These are phyloP conservation scores for Sinodicranocentrus sp. DNA, from an alignment of 2,888 invertebrate genomes.

Conservation along the genomic window DNA sequence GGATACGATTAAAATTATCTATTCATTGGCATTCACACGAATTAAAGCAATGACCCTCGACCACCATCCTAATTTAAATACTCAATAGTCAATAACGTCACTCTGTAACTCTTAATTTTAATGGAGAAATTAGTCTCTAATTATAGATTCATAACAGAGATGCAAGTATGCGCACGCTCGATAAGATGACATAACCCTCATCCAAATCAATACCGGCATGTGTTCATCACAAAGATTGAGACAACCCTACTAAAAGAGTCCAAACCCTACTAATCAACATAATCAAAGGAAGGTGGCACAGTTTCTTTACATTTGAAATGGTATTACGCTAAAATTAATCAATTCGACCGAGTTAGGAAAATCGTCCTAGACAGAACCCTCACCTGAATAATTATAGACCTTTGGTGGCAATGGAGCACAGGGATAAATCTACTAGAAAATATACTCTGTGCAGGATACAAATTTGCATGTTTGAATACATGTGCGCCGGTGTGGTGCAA, in stretches of 20 bases:
- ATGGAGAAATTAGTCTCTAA: constrained; percentile 36
- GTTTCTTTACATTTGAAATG: constrained; percentile 19
- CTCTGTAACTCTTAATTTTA: not conserved
- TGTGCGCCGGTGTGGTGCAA: not conserved
- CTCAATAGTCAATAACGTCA: not conserved
- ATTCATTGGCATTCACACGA: not conserved
- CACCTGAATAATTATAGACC: constrained; percentile 39
- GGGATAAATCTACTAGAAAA: constrained; percentile 22
- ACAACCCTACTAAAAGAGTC: not conserved
- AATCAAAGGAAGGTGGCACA: constrained; percentile 32
- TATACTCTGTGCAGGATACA: not conserved
- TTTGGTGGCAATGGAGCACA: constrained; percentile 18
- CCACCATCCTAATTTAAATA: not conserved
- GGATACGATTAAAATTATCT: no score
- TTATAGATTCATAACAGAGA: constrained; percentile 38
- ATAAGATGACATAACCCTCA: no score
- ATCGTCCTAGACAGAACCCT: constrained; percentile 56
- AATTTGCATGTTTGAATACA: not conserved
- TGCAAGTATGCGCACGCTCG: no score
- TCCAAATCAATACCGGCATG: no score
- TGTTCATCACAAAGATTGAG: no score
- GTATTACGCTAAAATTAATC: constrained; percentile 14
- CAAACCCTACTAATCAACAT: not conserved
- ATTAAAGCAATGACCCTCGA: not conserved
- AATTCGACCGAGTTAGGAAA: constrained; percentile 35